Percentiles rank a stretch among this genome's conserved stretches.
phyloP scores from a whole-genome alignment of 2,113 vertebrate genomes.

The human region GRCh38 chr4:18041001-18041500 shows the following conservation, averaged over 20 bases:
- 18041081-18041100: not conserved
- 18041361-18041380: not conserved
- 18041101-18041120: not conserved
- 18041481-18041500: not conserved
- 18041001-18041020: not conserved
- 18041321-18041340: not conserved
- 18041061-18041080: not conserved
- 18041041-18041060: not conserved
- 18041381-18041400: not conserved
- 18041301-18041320: not conserved
- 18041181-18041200: not conserved
- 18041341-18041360: not conserved
- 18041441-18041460: not conserved
- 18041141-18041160: not conserved
- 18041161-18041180: not conserved
- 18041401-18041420: not conserved
- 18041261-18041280: not conserved
- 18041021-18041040: not conserved
- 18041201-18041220: not conserved
- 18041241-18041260: not conserved
- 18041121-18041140: not conserved
- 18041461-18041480: not conserved
- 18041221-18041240: not conserved
- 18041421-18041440: not conserved
- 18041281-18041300: not conserved